Conservation (phyloP, 2,888 invertebrate species). For the Eupelmus urozonus region DNA sequence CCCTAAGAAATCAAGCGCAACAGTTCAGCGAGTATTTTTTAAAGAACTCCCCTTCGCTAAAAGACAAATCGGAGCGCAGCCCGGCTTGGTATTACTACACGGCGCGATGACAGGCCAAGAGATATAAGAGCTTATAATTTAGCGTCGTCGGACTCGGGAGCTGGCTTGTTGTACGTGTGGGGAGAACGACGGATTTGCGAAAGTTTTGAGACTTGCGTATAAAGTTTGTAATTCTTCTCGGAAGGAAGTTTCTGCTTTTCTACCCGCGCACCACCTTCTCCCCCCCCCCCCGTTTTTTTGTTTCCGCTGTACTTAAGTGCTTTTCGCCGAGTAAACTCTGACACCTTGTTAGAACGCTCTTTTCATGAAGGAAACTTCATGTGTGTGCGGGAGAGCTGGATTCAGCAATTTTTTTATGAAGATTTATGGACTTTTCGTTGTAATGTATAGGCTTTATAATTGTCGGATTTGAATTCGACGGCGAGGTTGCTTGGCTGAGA, state of each 20-base stretch:
- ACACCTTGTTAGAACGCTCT: constrained; percentile 20
- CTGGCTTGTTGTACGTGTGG: constrained; percentile 29
- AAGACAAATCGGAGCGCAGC: too few species aligned
- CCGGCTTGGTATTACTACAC: too few species aligned
- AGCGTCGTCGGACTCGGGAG: not conserved
- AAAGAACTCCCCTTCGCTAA: too few species aligned
- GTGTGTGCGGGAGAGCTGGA: constrained; percentile 35
- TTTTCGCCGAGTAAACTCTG: constrained; percentile 36
- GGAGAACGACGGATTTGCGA: constrained; percentile 16
- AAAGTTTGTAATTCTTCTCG: constrained; percentile 29
- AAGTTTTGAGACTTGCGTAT: constrained; percentile 34
- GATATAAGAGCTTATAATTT: constrained; percentile 12
- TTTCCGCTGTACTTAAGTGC: constrained; percentile 17
- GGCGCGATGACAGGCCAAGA: too few species aligned
- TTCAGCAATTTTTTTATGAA: constrained; percentile 22
- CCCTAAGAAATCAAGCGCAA: too few species aligned
- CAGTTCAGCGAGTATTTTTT: too few species aligned
- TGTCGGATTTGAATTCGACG: too few species aligned
- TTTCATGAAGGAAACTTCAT: constrained; percentile 8
- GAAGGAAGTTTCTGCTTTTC: constrained; percentile 5
- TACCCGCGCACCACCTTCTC: too few species aligned
- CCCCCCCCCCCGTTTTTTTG: not conserved
- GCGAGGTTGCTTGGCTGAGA: too few species aligned
- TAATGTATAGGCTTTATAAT: not conserved
- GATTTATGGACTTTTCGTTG: not conserved